phyloP scores from a whole-genome alignment of 2,797 vertebrate genomes.

The Saguinus oedipus region DNA sequence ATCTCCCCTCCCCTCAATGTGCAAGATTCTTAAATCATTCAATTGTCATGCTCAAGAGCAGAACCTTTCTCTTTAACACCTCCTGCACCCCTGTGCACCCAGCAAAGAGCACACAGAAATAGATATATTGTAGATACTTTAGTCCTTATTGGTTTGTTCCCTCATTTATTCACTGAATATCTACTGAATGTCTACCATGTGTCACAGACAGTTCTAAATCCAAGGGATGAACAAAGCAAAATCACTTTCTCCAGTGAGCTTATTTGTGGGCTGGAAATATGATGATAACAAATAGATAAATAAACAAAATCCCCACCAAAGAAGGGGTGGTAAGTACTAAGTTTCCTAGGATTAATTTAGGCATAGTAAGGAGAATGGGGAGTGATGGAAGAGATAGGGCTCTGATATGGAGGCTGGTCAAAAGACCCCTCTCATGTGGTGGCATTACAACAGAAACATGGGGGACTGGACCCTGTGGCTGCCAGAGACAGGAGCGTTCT shows the following conservation, averaged over 20 bases:
- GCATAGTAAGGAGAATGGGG: background rate
- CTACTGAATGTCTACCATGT: background rate
- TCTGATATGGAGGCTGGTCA: background rate
- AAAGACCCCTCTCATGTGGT: background rate
- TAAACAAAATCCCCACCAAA: background rate
- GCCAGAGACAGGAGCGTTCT: background rate
- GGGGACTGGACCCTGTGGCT: too few relatives aligned
- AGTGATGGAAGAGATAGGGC: background rate
- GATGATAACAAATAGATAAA: background rate
- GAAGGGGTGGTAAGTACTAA: background rate
- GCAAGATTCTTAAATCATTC: background rate
- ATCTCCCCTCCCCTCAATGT: background rate
- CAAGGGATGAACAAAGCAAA: background rate
- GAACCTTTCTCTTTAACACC: background rate
- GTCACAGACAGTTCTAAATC: background rate
- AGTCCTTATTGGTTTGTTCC: background rate
- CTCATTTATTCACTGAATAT: background rate
- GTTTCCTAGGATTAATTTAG: background rate
- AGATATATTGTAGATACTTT: background rate
- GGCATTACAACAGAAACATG: background rate
- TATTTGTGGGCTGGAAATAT: background rate
- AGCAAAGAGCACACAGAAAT: background rate
- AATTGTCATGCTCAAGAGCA: background rate
- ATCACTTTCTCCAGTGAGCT: background rate
- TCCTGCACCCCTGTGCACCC: background rate